These are phyloP conservation scores for Hiodon tergisus DNA, from an alignment of 2,113 vertebrate species.

Conservation along the genomic window DNA sequence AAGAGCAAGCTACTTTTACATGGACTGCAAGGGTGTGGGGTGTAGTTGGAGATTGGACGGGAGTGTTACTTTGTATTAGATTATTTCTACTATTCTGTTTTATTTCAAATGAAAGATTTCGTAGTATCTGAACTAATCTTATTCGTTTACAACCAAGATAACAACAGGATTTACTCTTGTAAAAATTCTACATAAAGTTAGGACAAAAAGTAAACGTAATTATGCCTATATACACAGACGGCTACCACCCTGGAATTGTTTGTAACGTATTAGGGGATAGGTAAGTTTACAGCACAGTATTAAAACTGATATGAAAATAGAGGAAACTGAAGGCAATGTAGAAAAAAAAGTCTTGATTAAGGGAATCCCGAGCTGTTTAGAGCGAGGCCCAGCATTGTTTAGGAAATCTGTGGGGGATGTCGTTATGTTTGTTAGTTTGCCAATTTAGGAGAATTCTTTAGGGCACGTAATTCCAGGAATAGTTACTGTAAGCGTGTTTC, in stretches of 20 bases:
- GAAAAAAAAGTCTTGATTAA: neutral
- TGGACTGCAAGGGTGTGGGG: neutral
- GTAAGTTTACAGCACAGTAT: neutral
- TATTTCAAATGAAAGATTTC: too few relatives aligned
- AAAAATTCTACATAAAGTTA: too few relatives aligned
- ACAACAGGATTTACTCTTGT: too few relatives aligned
- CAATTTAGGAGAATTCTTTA: conserved; percentile 1
- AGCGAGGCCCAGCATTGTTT: conserved; percentile 6
- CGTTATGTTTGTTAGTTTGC: neutral
- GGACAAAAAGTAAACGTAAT: too few relatives aligned
- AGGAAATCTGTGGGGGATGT: neutral
- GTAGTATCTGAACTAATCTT: too few relatives aligned
- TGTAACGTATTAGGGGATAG: neutral
- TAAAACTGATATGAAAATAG: neutral
- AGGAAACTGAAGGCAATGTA: neutral
- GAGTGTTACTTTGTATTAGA: neutral
- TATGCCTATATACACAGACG: too few relatives aligned
- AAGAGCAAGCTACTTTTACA: neutral
- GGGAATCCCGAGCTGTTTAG: conserved; percentile 17
- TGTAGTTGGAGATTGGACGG: neutral
- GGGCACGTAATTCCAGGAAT: neutral
- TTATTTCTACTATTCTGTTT: too few relatives aligned
- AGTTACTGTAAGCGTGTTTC: too few relatives aligned
- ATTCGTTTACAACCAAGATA: too few relatives aligned
- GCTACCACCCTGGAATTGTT: too few relatives aligned